phyloP scores from a whole-genome alignment of 2,113 vertebrate species.

The Microtus oregoni region DNA sequence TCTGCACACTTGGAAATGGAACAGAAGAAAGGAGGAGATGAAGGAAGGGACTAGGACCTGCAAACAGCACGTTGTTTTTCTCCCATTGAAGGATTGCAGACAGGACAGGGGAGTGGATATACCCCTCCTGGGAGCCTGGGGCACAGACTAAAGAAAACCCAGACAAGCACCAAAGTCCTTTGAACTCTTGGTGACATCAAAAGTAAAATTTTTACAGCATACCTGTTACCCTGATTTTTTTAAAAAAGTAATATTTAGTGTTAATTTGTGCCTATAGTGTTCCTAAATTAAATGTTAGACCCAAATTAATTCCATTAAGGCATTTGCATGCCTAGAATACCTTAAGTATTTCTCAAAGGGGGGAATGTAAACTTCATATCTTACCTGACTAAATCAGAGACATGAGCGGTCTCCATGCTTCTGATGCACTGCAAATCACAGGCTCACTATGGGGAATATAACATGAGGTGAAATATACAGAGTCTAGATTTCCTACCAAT shows the following conservation, averaged over 20 bases:
- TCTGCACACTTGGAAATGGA: neutral
- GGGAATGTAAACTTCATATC: neutral
- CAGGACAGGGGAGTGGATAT: neutral
- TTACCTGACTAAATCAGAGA: neutral
- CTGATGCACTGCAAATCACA: neutral
- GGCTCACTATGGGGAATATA: neutral
- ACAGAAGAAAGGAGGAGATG: neutral
- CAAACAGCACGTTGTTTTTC: accelerated
- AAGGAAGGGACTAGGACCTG: neutral
- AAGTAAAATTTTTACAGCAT: neutral
- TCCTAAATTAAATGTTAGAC: neutral
- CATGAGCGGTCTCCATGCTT: neutral
- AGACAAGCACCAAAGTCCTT: neutral
- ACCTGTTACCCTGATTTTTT: neutral
- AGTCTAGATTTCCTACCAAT: neutral
- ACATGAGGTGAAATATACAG: neutral
- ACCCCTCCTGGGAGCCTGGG: neutral
- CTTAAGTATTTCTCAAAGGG: neutral
- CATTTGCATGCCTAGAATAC: neutral
- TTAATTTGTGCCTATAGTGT: neutral
- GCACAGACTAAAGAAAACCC: neutral
- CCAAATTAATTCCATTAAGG: neutral
- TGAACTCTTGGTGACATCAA: neutral
- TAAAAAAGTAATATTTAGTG: neutral
- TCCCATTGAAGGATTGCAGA: neutral